Conservation (phyloP, 2,888 invertebrate genomes). For the Sipha maydis region DNA sequence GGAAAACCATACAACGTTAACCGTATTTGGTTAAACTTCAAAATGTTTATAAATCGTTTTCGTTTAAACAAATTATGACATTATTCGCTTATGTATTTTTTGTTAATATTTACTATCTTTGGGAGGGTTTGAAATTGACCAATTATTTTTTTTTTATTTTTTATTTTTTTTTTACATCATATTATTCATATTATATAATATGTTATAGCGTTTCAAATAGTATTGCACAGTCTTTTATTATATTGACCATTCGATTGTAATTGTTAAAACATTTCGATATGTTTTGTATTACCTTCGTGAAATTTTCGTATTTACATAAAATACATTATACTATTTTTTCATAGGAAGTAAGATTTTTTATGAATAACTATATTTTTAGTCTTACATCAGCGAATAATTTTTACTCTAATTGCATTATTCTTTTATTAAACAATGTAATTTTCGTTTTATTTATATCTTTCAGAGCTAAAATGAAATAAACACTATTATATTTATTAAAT, state of each 20-base stretch:
- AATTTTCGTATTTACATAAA: background rate
- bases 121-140: no score
- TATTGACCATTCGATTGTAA: background rate
- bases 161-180: no score
- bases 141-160: no score
- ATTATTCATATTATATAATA: no score
- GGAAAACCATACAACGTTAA: no score
- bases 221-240: background rate
- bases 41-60: no score
- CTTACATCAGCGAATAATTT: background rate
- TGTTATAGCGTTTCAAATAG: no score
- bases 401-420: background rate
- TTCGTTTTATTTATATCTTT: slow-evolving; percentile 5
- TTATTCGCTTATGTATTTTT: no score
- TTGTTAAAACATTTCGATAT: background rate
- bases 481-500: background rate
- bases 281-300: background rate
- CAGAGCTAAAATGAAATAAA: background rate
- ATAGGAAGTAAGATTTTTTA: background rate
- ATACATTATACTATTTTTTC: background rate
- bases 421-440: background rate
- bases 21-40: no score
- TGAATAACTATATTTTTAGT: background rate
- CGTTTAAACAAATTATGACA: no score
- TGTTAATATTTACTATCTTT: no score